Base-by-base conservation (phyloP, 2,888 invertebrate species). In the Sipha maydis region DNA sequence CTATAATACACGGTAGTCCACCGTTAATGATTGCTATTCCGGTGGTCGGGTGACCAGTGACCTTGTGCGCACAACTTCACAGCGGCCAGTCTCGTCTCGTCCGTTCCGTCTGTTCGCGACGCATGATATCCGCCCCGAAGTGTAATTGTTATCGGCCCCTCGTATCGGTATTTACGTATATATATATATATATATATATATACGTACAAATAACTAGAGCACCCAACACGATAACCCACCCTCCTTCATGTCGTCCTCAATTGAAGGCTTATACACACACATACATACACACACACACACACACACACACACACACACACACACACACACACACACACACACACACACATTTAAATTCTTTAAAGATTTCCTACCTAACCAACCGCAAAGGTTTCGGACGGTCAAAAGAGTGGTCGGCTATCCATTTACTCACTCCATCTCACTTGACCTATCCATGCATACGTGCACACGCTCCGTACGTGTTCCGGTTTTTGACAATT, bases 401-500 rank as follows among this genome's bases (percentile, higher is more conserved):
- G 5, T 28, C 31, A 75, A 56, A 83, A 83, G 19, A 83, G 5
- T n/a, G 73, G 71, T 71, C 31, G 25, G 31, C 34, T 17, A 21
- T 54, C 54, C 54, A 14, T 54, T 9, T 38, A 41, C 41, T 41
- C 41, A 41, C 41, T 41, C 41, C 8, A 9, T 3, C 56, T 0
- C 19, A 21, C 56, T 14, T 56, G 19, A 19, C 19, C 9, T 17
- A 67, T 8, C 56, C 34, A 19, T 19, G 21, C 56, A 1, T 8
- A 69, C 28, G 21, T 0, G 28, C 3, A 69, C 38, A n/a, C 56
- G 34, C 28, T 3, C 9, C 48, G 28, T 54, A 21, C 48, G 69
- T 25, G 54, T 48, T 54, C 28, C 21, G 61, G 75, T 56, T 83
- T 75, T 61, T 61, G 83, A 38, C 75, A 61, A 28, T 56, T 56